Conservation (phyloP, 2,113 vertebrate species). For the Hyaena hyaena region DNA sequence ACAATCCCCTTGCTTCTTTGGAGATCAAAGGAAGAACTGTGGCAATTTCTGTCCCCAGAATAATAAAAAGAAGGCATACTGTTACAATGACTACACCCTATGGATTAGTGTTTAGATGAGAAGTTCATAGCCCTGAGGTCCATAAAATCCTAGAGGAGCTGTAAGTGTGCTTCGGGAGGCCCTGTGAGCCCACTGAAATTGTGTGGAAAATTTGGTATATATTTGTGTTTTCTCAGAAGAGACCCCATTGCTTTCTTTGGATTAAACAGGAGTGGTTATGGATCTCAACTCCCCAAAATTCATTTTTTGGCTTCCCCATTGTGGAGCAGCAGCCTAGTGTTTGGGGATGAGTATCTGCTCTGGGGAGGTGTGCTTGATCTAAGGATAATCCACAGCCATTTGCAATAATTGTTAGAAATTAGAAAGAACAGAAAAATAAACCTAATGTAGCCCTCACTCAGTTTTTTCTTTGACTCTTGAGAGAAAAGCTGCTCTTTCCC, state of each 20-base stretch:
- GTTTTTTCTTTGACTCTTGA: neutral
- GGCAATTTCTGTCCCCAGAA: neutral
- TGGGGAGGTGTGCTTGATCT: neutral
- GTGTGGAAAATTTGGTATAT: neutral
- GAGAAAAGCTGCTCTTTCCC: neutral
- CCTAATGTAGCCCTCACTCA: neutral
- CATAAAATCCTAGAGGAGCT: neutral
- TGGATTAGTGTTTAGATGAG: neutral
- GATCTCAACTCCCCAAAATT: neutral
- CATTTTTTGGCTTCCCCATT: neutral
- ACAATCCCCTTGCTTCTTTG: neutral
- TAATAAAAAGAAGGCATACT: neutral
- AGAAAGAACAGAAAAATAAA: neutral
- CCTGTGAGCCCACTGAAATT: neutral
- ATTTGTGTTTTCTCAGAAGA: neutral
- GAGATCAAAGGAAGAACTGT: neutral
- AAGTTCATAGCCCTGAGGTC: neutral
- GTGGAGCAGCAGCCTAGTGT: neutral
- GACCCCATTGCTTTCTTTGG: neutral
- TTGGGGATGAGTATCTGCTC: neutral
- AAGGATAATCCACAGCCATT: neutral
- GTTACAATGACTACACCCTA: neutral
- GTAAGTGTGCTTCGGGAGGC: neutral
- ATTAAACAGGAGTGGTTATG: neutral
- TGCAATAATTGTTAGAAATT: conserved; percentile 9